Conservation (phyloP, 2,888 invertebrate genomes). For the Tubiluchus corallicola region DNA sequence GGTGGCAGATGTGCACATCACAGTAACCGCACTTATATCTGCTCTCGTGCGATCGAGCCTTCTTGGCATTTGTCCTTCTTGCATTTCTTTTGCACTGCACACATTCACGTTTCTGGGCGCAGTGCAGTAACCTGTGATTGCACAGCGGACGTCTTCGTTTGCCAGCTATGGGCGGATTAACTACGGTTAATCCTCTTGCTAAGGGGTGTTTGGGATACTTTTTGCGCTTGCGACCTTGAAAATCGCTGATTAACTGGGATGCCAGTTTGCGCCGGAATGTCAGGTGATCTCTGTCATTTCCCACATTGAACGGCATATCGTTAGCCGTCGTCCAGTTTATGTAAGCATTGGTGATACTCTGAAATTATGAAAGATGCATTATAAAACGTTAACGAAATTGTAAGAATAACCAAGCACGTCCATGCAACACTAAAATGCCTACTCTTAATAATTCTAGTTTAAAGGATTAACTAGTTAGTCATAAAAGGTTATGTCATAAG, state of each 20-base stretch:
- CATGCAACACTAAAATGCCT: no score
- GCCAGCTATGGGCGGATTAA: neutral
- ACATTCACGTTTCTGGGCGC: neutral
- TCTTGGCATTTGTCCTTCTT: neutral
- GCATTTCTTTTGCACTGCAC: neutral
- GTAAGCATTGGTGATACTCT: neutral
- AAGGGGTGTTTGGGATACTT: neutral
- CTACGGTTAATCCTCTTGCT: neutral
- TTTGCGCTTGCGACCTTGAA: neutral
- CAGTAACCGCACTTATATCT: neutral
- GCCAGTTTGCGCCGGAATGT: neutral
- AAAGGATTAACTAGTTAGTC: no score
- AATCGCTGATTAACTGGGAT: neutral
- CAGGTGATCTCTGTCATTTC: neutral
- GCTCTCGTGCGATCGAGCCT: neutral
- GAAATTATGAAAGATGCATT: no score
- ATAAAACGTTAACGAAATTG: no score
- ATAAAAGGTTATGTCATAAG: no score
- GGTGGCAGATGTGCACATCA: neutral
- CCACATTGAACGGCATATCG: no score
- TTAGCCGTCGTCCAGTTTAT: neutral
- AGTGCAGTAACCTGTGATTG: neutral
- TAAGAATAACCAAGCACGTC: no score
- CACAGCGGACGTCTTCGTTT: neutral
- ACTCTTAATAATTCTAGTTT: no score